Base-by-base conservation (phyloP, 1,140 invertebrate species). In the Drosophila kepulauana region DNA sequence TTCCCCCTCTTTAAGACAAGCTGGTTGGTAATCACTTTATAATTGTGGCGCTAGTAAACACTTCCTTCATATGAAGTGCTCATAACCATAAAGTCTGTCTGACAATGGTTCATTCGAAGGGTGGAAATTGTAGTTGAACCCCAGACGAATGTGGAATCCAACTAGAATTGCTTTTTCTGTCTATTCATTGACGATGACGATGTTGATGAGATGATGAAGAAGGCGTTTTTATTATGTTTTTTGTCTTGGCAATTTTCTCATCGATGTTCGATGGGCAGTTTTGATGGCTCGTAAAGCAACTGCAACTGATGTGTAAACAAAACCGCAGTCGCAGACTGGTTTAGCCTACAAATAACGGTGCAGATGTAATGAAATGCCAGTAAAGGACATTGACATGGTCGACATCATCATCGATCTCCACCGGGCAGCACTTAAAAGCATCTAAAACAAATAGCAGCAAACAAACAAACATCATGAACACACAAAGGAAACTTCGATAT, bases 381-480 rank as follows among this genome's bases (percentile, higher is more conserved):
- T 58, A 90, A 76, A 89, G 89, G 82, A 88, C 85, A 87, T 91
- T 91, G 89, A 90, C 89, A 91, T 79, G 89, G 75, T 30, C 69
- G 10, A n/a, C 15, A 16, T 16, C 16, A 25, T 30, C 74, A 88
- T 88, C 80, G 85, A 85, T 82, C 79, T 68, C 43, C 54, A 71
- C 38, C n/a, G 3, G 38, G 11, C 51, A 51, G 46, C 71, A 78
- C 75, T 79, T 75, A 70, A 62, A 71, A 76, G 73, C 65, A 68
- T 43, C 74, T 68, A 79, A 81, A 75, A 79, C 77, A 79, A 79
- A 79, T 76, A 81, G 56, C 54, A 65, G 45, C 62, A 61, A 81
- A 45, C 41, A 73, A 67, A 77, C 75, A 78, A 63, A 66, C 49
- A 81, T 54, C 56, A 52, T 28, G 46, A 45, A 81, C 73, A 62